These are phyloP conservation scores for Ylistrum balloti DNA, from an alignment of 1,140 invertebrate genomes.

Conservation along the genomic window DNA sequence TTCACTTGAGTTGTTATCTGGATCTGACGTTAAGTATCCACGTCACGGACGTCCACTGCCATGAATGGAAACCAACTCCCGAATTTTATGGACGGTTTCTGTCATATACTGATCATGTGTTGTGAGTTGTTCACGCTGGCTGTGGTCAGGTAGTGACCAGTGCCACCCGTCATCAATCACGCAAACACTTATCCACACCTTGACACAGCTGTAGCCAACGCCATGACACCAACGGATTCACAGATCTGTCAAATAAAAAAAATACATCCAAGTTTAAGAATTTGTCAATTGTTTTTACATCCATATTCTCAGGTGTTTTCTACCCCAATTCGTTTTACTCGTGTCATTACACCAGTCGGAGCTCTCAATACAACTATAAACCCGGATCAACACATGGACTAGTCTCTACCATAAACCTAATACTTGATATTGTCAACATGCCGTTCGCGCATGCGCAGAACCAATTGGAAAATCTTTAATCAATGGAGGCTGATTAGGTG, in stretches of 20 bases:
- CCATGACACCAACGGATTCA: neutral
- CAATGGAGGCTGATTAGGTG: slow-evolving; percentile 21
- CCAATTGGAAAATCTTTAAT: neutral
- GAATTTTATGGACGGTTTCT: neutral
- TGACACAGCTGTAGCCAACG: neutral
- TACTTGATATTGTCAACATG: neutral
- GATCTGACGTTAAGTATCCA: neutral
- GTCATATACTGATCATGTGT: neutral
- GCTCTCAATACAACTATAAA: neutral
- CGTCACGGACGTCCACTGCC: neutral
- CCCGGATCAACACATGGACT: slow-evolving; percentile 21
- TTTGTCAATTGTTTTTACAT: neutral
- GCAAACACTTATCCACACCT: slow-evolving; percentile 8
- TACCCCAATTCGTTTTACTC: neutral
- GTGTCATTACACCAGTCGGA: neutral
- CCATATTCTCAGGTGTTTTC: neutral
- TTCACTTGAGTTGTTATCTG: neutral
- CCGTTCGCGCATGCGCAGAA: neutral
- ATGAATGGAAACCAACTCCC: neutral
- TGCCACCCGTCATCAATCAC: slow-evolving; percentile 15
- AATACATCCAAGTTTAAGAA: neutral
- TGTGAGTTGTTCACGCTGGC: slow-evolving; percentile 1
- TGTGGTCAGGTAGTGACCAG: slow-evolving; percentile 19
- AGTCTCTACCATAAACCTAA: neutral
- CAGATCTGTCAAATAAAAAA: slow-evolving; percentile 30